phyloP scores from a whole-genome alignment of 2,888 invertebrate genomes.

The Hyposoter dolosus region DNA sequence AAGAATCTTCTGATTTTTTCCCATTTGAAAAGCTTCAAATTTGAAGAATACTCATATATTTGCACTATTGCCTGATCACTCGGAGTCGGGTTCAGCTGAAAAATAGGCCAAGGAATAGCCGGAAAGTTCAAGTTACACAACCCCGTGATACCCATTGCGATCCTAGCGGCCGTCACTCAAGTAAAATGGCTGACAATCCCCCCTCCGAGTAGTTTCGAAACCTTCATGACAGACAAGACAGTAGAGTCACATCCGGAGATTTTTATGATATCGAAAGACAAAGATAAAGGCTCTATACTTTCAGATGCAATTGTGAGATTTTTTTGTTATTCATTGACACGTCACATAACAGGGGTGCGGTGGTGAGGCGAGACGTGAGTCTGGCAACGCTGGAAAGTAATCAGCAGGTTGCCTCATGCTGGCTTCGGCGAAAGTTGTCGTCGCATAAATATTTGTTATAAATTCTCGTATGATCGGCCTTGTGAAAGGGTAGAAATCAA shows the following conservation, averaged over 20 bases:
- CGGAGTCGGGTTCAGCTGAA: neutral
- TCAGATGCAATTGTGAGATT: neutral
- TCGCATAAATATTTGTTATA: conserved; percentile 12
- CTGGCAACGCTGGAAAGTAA: conserved; percentile 64
- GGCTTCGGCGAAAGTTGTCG: conserved; percentile 21
- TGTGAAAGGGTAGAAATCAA: conserved; percentile 3
- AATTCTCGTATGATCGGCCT: conserved; percentile 9
- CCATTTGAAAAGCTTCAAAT: no score
- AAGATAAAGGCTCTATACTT: neutral
- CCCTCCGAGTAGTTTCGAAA: neutral
- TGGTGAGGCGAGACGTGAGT: conserved; percentile 9
- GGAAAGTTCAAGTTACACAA: neutral
- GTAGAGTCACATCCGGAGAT: neutral
- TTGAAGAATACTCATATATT: no score
- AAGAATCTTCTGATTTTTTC: no score
- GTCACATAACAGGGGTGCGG: conserved; percentile 22
- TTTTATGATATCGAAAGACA: neutral
- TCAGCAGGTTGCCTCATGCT: conserved; percentile 62
- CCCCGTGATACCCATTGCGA: neutral
- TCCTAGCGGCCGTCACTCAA: neutral
- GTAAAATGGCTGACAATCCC: neutral
- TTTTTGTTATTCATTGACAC: conserved; percentile 8
- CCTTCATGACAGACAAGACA: neutral
- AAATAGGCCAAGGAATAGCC: neutral
- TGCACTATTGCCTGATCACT: no score